These are phyloP conservation scores for Girardia tigrina DNA, from an alignment of 2,888 invertebrate species.

Conservation along the genomic window DNA sequence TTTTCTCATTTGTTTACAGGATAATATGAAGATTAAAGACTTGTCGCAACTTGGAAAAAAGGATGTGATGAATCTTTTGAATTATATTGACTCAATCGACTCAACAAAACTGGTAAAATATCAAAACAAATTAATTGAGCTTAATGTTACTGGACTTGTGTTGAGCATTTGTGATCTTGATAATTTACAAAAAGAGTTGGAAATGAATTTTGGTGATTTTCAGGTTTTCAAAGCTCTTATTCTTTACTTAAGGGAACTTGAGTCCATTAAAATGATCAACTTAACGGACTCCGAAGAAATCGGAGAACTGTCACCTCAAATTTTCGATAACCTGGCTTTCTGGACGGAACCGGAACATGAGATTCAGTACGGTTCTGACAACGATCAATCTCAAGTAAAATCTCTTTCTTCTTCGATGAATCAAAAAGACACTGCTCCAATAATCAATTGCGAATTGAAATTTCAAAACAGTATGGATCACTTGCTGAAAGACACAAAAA, in stretches of 20 bases:
- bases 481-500: not conserved
- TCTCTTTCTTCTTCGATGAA: not conserved
- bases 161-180: conserved; percentile 70
- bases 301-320: not conserved
- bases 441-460: not conserved
- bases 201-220: conserved; percentile 87
- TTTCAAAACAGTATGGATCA: not conserved
- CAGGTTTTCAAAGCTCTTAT: conserved; percentile 60
- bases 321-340: not conserved
- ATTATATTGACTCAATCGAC: conserved; percentile 61
- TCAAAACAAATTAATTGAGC: conserved; percentile 58
- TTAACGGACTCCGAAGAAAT: not conserved
- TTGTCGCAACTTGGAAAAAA: conserved; percentile 52
- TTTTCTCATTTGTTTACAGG: not conserved
- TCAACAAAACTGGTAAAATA: conserved; percentile 53
- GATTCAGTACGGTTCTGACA: conserved; percentile 6
- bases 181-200: conserved; percentile 60
- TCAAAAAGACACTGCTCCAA: not conserved
- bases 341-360: conserved; percentile 8
- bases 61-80: conserved; percentile 61
- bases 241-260: conserved; percentile 21
- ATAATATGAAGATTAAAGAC: conserved; percentile 21
- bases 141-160: conserved; percentile 76
- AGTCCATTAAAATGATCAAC: not conserved
- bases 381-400: not conserved